Conservation (phyloP, 1,140 invertebrate species). For the Drosophila ironensis region DNA sequence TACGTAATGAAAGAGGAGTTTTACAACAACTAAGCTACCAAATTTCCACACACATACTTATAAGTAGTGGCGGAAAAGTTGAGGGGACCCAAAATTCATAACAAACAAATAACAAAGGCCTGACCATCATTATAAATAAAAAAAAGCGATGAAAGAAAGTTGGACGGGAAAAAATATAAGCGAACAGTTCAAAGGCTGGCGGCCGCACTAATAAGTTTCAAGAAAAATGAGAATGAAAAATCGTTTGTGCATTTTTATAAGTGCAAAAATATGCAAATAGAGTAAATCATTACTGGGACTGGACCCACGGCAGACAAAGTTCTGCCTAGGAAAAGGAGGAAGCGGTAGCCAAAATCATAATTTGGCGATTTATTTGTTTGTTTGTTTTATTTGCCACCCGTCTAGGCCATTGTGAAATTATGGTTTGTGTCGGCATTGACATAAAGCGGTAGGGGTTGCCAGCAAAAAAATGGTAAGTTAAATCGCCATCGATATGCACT, state of each 20-base stretch:
- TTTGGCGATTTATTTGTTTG: conserved; percentile 79
- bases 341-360: conserved; percentile 60
- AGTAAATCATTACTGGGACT: conserved; percentile 74
- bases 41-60: conserved; percentile 40
- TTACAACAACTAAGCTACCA: neutral
- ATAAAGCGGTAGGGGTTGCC: conserved; percentile 22
- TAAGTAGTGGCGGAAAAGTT: conserved; percentile 41
- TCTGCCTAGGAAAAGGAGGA: conserved; percentile 30
- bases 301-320: conserved; percentile 73
- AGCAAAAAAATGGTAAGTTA: conserved; percentile 30
- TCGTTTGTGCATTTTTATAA: conserved; percentile 81
- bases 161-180: conserved; percentile 11
- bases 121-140: conserved; percentile 55
- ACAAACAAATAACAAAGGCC: conserved; percentile 68
- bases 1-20: conserved; percentile 44
- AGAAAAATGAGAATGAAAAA: conserved; percentile 77
- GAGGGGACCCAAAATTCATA: conserved; percentile 60
- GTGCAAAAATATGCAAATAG: conserved; percentile 79
- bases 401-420: conserved; percentile 71
- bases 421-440: conserved; percentile 61
- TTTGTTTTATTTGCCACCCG: conserved; percentile 67
- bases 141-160: conserved; percentile 12
- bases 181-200: conserved; percentile 45
- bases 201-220: conserved; percentile 76
- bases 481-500: conserved; percentile 18